These are phyloP conservation scores for Oreochromis niloticus DNA, from an alignment of 2,113 vertebrate genomes.

Conservation along the genomic window DNA sequence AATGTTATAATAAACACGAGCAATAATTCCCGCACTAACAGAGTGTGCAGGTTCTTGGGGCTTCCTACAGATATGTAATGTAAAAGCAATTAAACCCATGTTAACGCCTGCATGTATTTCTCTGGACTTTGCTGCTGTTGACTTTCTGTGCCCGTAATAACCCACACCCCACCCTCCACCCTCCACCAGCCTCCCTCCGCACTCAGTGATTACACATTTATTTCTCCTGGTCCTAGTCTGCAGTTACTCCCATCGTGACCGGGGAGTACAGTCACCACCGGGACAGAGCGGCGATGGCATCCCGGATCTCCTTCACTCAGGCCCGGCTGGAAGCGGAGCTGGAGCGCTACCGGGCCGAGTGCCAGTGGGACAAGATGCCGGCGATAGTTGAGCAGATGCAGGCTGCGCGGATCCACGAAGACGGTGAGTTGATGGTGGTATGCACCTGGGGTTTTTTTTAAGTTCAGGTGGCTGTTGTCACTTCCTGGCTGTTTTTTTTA, in stretches of 20 bases:
- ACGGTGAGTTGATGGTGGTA: conserved; percentile 61
- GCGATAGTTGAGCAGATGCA: conserved; percentile 67
- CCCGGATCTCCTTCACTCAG: conserved; percentile 72
- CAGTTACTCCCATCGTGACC: conserved; percentile 70
- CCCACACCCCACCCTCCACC: not conserved
- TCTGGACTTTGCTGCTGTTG: not conserved
- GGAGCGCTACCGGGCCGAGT: conserved; percentile 73
- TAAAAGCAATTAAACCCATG: not conserved
- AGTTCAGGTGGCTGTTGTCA: not conserved
- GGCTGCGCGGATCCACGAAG: conserved; percentile 66
- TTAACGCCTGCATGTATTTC: not conserved
- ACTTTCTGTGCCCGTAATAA: not conserved
- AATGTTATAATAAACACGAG: not conserved
- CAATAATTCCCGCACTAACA: not conserved
- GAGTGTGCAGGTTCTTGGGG: not conserved
- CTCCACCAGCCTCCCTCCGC: not conserved
- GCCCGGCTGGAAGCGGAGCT: conserved; percentile 71
- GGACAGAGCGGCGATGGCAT: conserved; percentile 67
- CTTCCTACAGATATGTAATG: not conserved
- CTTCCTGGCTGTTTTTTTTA: not conserved
- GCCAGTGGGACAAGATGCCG: conserved; percentile 74
- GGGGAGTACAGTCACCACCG: conserved; percentile 63
- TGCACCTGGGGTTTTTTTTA: not conserved
- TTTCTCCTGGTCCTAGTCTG: conserved; percentile 52
- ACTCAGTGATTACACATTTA: conserved; percentile 20